phyloP scores from a whole-genome alignment of 2,113 vertebrate genomes.

The Neomonachus schauinslandi region DNA sequence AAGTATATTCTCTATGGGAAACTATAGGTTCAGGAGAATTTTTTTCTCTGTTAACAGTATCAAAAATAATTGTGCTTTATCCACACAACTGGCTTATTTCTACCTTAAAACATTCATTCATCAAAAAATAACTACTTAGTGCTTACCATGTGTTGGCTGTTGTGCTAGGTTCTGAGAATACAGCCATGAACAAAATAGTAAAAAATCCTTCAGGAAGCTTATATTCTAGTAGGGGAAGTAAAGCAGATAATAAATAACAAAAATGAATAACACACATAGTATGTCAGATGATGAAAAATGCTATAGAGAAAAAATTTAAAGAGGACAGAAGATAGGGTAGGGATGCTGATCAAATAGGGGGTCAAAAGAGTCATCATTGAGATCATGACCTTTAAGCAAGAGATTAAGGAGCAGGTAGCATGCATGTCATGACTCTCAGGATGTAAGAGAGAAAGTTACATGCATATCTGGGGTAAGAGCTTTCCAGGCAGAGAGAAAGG shows the following conservation, averaged over 20 bases:
- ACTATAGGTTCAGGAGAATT: not conserved
- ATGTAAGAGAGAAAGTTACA: rapidly evolving
- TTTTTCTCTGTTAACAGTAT: not conserved
- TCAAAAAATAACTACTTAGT: not conserved
- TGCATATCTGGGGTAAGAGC: not conserved
- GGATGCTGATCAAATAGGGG: not conserved
- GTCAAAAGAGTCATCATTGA: not conserved
- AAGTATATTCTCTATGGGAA: not conserved
- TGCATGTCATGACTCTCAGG: not conserved
- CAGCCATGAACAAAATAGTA: not conserved
- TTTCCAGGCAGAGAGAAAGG: not conserved
- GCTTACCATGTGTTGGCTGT: not conserved
- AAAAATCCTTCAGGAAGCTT: not conserved
- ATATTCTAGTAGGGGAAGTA: not conserved
- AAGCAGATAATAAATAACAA: not conserved
- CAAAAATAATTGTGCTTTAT: not conserved
- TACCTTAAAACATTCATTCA: not conserved
- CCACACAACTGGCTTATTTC: not conserved
- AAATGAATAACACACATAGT: not conserved
- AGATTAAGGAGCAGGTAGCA: not conserved
- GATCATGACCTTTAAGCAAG: not conserved
- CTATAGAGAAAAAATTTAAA: not conserved
- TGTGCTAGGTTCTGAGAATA: not conserved
- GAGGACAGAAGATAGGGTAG: not conserved
- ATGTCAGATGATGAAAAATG: not conserved